These are phyloP conservation scores for Steinernema hermaphroditum DNA, from an alignment of 2,888 invertebrate genomes.

Conservation along the genomic window DNA sequence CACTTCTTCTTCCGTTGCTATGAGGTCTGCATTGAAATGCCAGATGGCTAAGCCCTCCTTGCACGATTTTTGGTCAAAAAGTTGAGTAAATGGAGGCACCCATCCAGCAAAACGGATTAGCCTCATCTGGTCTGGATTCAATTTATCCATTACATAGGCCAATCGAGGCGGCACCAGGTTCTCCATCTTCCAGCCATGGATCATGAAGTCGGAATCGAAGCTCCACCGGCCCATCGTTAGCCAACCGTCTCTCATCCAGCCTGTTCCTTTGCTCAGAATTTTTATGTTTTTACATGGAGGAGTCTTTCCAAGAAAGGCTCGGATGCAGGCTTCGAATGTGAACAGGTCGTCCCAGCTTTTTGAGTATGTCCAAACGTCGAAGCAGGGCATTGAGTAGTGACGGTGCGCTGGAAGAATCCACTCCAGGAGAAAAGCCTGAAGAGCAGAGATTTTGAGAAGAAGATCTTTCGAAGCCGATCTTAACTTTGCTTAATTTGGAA, in stretches of 20 bases:
- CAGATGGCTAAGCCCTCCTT: not conserved
- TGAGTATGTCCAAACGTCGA: slow-evolving; percentile 43
- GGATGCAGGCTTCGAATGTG: slow-evolving; percentile 53
- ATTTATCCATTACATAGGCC: not conserved
- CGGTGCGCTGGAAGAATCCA: not conserved
- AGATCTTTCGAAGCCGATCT: not conserved
- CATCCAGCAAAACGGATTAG: slow-evolving; percentile 18
- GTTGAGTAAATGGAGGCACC: not conserved
- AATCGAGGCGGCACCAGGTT: slow-evolving; percentile 10
- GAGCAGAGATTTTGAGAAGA: not conserved
- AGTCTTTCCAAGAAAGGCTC: slow-evolving; percentile 49
- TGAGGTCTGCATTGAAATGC: slow-evolving; percentile 9
- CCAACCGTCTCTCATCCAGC: slow-evolving; percentile 61
- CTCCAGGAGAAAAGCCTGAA: not conserved
- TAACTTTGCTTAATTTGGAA: not conserved
- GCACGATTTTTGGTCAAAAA: not conserved
- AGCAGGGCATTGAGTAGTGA: slow-evolving; percentile 28
- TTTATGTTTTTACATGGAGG: slow-evolving; percentile 34
- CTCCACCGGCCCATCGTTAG: slow-evolving; percentile 49
- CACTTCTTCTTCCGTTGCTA: not conserved
- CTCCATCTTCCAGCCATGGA: slow-evolving; percentile 53
- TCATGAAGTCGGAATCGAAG: slow-evolving; percentile 53
- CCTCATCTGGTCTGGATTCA: not conserved
- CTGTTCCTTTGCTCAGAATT: slow-evolving; percentile 43
- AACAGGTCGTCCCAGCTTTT: slow-evolving; percentile 48